These are phyloP conservation scores for Agelas oroides DNA, from an alignment of 37 sponge, comb jelly and placozoan species.

Conservation along the genomic window DNA sequence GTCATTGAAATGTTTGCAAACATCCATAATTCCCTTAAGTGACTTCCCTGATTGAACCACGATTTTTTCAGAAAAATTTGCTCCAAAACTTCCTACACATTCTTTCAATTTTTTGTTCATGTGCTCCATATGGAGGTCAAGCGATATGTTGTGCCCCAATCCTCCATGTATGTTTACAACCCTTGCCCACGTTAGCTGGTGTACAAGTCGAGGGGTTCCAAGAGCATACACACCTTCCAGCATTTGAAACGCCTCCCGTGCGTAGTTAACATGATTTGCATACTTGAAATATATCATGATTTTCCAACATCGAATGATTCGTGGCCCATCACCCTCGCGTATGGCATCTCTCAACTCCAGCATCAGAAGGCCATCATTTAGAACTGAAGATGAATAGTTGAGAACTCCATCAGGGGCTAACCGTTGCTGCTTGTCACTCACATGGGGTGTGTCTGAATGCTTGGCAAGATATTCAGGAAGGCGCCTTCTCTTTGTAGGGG, in stretches of 20 bases:
- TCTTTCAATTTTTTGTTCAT: slow-evolving; percentile 45
- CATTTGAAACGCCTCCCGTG: slow-evolving; percentile 28
- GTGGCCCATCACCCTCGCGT: slow-evolving; percentile 55
- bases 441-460: no score
- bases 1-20: slow-evolving; percentile 35
- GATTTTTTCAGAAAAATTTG: slow-evolving; percentile 55
- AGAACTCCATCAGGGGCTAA: slow-evolving; percentile 39
- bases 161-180: slow-evolving; percentile 34
- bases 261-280: slow-evolving; percentile 46
- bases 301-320: slow-evolving; percentile 61
- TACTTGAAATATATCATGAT: slow-evolving; percentile 31
- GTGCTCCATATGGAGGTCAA: slow-evolving; percentile 56
- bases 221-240: slow-evolving; percentile 23
- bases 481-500: background rate
- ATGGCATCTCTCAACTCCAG: slow-evolving; percentile 56
- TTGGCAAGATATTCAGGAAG: background rate
- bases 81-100: slow-evolving; percentile 49
- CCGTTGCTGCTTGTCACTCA: background rate
- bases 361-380: slow-evolving; percentile 54
- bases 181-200: slow-evolving; percentile 48
- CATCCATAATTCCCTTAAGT: slow-evolving; percentile 11
- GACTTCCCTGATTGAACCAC: slow-evolving; percentile 38
- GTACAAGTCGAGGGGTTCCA: slow-evolving; percentile 43
- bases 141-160: slow-evolving; percentile 47
- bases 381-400: slow-evolving; percentile 27